Evolutionary conservation across 2,888 invertebrate genomes (phyloP), one percentile per base, ranked within the genome.

Genomic region (Drosophila mercatorum): DNA sequence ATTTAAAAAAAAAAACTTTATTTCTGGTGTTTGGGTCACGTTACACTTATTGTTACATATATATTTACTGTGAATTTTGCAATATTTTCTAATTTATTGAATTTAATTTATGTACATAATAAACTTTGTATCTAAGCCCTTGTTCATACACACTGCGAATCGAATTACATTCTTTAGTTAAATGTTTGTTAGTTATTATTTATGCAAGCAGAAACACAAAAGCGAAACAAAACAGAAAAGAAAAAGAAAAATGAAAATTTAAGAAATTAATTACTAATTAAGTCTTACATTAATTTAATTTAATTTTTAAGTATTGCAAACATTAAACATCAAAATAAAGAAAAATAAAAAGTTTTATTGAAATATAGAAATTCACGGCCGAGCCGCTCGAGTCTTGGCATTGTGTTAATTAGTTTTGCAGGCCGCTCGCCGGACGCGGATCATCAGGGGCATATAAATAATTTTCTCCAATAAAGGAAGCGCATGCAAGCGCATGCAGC

Each of bases 401-500:
- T 79, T 85, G 89, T 71, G 90, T 86, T 90, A 90, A 86, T 86
- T 90, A 88, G 78, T 80, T 85, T 83, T 83, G 72, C 66, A 64
- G 61, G 28, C 56, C 65, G 52, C 34, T 43, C 17, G 43, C 43
- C 10, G 43, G 10, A 28, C 60, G 52, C 46, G 68, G 78, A 72
- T 74, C 74, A 74, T 75, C 81, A 77, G 82, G 68, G 72, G 88
- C 77, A 88, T 71, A 88, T 83, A 85, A 90, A 88, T 77, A 76
- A 87, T 89, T 89, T 89, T 84, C 80, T 80, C 89, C 88, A 79
- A 87, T 89, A 79, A 87, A 89, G 90, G 88, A 84, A 83, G 82
- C 80, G 81, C 90, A 84, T 72, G 78, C 84, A 91, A 89, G 90
- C 88, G 81, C 83, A 90, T 85, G 84, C 90, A 91, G 90, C 91